Conservation (phyloP, 2,888 invertebrate species). For the Cosmopolites sordidus region DNA sequence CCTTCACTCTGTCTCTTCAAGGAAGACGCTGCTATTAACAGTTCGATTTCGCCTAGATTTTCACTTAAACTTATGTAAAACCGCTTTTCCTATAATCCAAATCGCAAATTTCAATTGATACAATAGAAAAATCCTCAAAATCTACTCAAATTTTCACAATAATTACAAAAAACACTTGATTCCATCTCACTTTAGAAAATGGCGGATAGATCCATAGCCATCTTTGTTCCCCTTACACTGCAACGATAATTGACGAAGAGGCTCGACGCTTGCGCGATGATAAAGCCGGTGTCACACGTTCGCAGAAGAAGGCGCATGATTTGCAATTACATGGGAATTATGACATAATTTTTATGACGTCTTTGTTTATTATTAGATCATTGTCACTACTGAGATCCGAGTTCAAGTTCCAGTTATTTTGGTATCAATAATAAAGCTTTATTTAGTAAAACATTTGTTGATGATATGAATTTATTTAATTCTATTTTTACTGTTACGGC, state of each 20-base stretch:
- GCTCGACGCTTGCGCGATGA: constrained; percentile 22
- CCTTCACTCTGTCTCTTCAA: constrained; percentile 42
- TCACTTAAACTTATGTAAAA: constrained; percentile 22
- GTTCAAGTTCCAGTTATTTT: constrained; percentile 22
- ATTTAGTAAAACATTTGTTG: constrained; percentile 5
- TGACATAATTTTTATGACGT: constrained; percentile 25
- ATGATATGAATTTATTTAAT: constrained; percentile 10
- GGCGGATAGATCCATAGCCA: constrained; percentile 49
- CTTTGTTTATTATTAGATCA: constrained; percentile 24
- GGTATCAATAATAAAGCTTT: constrained; percentile 9
- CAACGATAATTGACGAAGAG: constrained; percentile 10
- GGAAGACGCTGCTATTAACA: constrained; percentile 30
- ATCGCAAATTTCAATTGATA: constrained; percentile 12
- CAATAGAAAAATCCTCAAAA: constrained; percentile 11
- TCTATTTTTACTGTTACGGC: background rate
- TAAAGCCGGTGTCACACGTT: constrained; percentile 19
- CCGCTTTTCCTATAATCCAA: background rate
- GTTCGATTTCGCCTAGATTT: constrained; percentile 19
- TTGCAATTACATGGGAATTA: constrained; percentile 16
- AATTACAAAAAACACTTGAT: constrained; percentile 45
- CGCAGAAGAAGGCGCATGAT: constrained; percentile 23
- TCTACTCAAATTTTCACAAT: constrained; percentile 20
- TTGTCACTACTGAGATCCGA: constrained; percentile 12
- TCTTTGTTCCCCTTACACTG: constrained; percentile 44
- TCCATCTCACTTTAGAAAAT: constrained; percentile 53